Percentiles rank a stretch among this genome's conserved stretches.
phyloP scores from a whole-genome alignment of 2,113 vertebrate species.

The Ceratotherium simum region DNA sequence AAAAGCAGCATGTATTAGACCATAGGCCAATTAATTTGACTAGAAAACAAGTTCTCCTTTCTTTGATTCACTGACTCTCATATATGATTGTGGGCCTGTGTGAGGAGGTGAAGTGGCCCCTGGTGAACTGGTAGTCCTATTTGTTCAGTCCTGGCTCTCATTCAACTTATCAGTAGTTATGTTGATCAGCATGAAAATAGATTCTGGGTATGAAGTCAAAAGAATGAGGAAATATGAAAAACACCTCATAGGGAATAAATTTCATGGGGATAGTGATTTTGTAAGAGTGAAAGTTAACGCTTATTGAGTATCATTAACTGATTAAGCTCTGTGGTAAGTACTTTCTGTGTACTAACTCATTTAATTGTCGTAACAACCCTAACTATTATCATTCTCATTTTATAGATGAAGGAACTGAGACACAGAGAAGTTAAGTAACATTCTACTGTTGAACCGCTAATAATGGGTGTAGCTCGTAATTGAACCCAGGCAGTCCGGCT shows the following conservation, averaged over 20 bases:
- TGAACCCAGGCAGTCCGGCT: not conserved
- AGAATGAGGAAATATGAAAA: not conserved
- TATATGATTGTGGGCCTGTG: not conserved
- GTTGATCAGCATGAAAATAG: not conserved
- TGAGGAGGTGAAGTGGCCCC: not conserved
- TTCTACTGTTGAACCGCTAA: not conserved
- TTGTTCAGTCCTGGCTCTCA: not conserved
- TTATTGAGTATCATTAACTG: conserved; percentile 32
- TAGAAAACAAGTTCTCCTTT: not conserved
- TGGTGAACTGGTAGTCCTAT: not conserved
- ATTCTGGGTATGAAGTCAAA: not conserved
- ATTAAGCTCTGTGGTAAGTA: conserved; percentile 54
- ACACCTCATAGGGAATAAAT: not conserved
- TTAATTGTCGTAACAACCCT: conserved; percentile 44
- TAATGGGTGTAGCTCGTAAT: not conserved
- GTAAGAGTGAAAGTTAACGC: conserved; percentile 4
- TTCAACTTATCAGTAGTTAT: not conserved
- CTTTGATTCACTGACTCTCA: not conserved
- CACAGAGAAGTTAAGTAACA: not conserved
- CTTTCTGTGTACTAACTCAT: conserved; percentile 57
- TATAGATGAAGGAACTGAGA: conserved; percentile 38
- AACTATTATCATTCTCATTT: conserved; percentile 47
- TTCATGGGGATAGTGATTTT: conserved; percentile 23
- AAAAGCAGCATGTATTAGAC: not conserved
- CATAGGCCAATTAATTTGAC: not conserved